phyloP scores from a whole-genome alignment of 1,140 invertebrate genomes.

The Macrobrachium rosenbergii region DNA sequence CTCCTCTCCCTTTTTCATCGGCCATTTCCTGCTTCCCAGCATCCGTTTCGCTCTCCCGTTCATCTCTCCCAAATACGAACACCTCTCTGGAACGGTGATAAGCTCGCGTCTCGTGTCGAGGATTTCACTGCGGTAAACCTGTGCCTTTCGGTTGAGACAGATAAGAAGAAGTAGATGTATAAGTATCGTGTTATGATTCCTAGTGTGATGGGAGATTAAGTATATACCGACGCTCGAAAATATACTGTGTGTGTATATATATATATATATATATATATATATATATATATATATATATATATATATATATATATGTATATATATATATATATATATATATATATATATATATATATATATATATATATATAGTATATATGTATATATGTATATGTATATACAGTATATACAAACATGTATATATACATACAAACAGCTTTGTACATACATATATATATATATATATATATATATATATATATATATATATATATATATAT shows the following conservation, averaged over 20 bases:
- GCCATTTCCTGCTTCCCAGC: neutral
- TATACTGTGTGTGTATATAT: neutral
- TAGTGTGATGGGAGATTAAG: neutral
- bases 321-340: neutral
- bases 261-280: neutral
- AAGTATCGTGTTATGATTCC: neutral
- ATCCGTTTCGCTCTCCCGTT: neutral
- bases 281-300: neutral
- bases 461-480: neutral
- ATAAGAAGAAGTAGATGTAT: neutral
- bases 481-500: no score
- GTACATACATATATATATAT: neutral
- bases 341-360: no score
- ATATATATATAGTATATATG: no score
- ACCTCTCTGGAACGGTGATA: no score
- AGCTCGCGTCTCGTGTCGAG: neutral
- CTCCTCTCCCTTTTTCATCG: neutral
- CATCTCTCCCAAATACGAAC: neutral
- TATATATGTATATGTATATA: no score
- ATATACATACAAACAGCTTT: no score
- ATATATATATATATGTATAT: neutral
- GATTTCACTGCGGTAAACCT: neutral
- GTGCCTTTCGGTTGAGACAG: neutral
- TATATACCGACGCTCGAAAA: no score
- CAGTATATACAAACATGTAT: no score